Evolutionary conservation across 2,797 vertebrate genomes (phyloP).

Genomic region (Choloepus didactylus): DNA sequence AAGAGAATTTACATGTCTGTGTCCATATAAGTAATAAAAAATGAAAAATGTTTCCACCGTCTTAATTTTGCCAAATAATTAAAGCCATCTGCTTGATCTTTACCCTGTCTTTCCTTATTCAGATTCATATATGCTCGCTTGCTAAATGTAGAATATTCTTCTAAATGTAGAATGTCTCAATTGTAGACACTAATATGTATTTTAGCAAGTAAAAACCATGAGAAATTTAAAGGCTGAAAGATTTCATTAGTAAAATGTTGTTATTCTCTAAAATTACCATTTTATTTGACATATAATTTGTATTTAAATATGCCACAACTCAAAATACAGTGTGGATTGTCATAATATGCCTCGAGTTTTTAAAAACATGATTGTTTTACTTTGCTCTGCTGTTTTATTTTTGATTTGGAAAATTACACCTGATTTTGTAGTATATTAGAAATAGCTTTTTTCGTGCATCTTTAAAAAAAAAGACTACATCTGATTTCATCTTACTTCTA

Average conservation of each 20-base stretch:
- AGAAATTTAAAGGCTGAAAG: not conserved
- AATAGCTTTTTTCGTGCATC: not conserved
- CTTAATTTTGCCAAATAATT: not conserved
- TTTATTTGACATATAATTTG: not conserved
- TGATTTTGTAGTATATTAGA: not conserved
- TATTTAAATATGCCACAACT: not conserved
- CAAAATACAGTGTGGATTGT: not conserved
- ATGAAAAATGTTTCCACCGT: not conserved
- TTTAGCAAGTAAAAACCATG: not conserved
- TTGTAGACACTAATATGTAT: not conserved
- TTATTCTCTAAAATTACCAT: not conserved
- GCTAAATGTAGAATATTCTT: not conserved
- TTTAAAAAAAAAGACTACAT: conserved; percentile 29
- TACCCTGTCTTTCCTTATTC: not conserved
- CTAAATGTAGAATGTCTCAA: not conserved
- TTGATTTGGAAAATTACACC: conserved; percentile 16
- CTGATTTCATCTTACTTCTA: not conserved
- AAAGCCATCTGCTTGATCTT: not conserved
- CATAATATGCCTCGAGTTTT: not conserved
- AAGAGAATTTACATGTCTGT: not conserved
- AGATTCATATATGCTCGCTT: not conserved
- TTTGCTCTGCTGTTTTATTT: not conserved
- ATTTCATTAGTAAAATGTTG: conserved; percentile 37
- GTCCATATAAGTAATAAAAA: not conserved
- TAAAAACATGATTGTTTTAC: not conserved